Conservation (phyloP, 2,797 vertebrate genomes). For the Craterocephalus amniculus region DNA sequence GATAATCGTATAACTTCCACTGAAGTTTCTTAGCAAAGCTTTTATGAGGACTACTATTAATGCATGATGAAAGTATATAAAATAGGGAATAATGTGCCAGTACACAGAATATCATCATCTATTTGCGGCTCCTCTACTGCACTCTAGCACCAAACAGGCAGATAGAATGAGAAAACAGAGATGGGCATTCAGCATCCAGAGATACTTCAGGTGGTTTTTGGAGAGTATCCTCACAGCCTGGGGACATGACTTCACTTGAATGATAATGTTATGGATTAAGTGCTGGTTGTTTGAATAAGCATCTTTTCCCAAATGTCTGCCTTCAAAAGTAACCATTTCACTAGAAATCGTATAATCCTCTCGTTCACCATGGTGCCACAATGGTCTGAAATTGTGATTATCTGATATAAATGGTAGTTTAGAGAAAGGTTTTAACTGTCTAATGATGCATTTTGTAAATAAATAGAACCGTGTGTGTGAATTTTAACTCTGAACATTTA, state of each 20-base stretch:
- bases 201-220: no score
- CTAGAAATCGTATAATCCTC: background rate
- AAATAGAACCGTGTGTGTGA: background rate
- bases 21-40: background rate
- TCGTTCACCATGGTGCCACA: background rate
- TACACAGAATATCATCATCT: background rate
- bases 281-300: background rate
- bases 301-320: background rate
- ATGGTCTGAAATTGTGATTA: background rate
- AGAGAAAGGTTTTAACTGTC: background rate
- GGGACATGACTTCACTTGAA: background rate
- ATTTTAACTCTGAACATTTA: background rate
- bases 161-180: background rate
- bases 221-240: background rate
- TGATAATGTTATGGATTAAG: slow-evolving; percentile 1
- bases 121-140: background rate
- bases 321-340: background rate
- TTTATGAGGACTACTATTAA: background rate
- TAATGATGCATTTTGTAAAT: background rate
- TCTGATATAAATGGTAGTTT: background rate
- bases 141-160: background rate
- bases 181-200: slow-evolving; percentile 6
- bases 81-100: background rate
- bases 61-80: background rate
- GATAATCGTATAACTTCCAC: background rate